phyloP scores from a whole-genome alignment of 2,797 vertebrate genomes.

The Danio jaintianensis region DNA sequence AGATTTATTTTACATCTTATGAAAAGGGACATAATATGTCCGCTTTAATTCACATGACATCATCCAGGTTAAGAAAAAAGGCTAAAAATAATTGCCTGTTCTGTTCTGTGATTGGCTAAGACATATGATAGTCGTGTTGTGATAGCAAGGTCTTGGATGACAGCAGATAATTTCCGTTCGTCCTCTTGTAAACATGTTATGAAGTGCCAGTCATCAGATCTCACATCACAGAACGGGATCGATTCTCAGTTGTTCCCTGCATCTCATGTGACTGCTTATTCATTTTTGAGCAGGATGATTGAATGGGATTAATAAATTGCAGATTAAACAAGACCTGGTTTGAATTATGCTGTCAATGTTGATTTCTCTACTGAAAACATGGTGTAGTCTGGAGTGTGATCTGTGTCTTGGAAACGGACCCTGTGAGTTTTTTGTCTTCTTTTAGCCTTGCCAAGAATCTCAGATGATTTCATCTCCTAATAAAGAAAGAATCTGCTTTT shows the following conservation, averaged over 20 bases:
- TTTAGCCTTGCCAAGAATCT: constrained; percentile 11
- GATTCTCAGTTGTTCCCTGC: neutral
- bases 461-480: constrained; percentile 41
- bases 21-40: too few species aligned
- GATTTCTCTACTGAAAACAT: constrained; percentile 12
- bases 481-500: constrained; percentile 40
- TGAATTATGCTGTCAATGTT: constrained; percentile 37
- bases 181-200: constrained; percentile 35
- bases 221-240: constrained; percentile 19
- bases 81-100: neutral
- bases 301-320: constrained; percentile 20
- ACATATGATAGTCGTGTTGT: constrained; percentile 8
- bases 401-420: constrained; percentile 24
- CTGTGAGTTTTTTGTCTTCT: constrained; percentile 16
- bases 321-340: constrained; percentile 29
- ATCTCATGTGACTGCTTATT: constrained; percentile 32
- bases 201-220: constrained; percentile 24
- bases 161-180: constrained; percentile 26
- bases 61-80: neutral
- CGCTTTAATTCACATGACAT: constrained; percentile 4
- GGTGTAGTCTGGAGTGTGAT: neutral
- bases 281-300: constrained; percentile 23
- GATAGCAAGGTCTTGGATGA: constrained; percentile 1
- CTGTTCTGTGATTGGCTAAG: constrained; percentile 11
- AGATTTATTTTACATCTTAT: too few species aligned